phyloP scores from a whole-genome alignment of 2,113 vertebrate species.

The Emydocephalus ijimae region DNA sequence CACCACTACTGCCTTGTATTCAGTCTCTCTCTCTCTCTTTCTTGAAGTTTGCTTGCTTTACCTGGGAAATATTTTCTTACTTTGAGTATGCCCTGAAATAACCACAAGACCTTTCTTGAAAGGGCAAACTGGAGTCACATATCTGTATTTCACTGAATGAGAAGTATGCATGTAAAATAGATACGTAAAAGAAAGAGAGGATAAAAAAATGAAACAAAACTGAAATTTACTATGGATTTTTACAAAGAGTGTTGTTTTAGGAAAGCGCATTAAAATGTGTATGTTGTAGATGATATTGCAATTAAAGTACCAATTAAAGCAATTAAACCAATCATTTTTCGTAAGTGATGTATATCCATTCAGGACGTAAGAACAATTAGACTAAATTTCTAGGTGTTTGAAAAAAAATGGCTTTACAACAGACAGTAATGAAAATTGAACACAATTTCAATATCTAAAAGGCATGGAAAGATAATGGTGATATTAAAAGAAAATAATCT shows the following conservation, averaged over 20 bases:
- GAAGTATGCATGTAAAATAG: neutral
- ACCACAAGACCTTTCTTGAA: neutral
- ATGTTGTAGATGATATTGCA: neutral
- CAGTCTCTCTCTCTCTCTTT: too few relatives aligned
- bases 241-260: neutral
- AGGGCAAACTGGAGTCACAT: neutral
- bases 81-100: neutral
- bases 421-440: neutral
- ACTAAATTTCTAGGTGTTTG: constrained; percentile 13
- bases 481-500: constrained; percentile 20
- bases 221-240: neutral
- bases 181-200: neutral
- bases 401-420: neutral
- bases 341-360: neutral
- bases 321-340: neutral
- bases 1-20: neutral
- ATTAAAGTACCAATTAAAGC: neutral
- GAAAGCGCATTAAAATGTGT: neutral
- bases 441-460: constrained; percentile 17
- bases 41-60: neutral
- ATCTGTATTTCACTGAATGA: neutral
- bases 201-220: neutral
- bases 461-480: neutral
- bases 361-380: neutral
- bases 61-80: neutral